Base-by-base conservation (phyloP, 1,140 invertebrate species). In the Aphaenogaster ashmeadi region DNA sequence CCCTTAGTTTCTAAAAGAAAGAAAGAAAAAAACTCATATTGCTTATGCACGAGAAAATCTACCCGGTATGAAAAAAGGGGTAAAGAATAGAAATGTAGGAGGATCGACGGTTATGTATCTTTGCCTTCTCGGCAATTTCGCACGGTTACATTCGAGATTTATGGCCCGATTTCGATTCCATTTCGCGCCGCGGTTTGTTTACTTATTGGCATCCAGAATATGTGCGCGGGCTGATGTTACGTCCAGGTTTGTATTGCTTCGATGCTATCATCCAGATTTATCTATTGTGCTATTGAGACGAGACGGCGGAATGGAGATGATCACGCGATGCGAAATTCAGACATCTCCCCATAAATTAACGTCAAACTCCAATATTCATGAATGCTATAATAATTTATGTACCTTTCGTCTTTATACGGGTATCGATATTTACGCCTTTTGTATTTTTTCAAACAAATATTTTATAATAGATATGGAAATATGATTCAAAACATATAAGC, bases 91-190 rank as follows among this genome's bases (percentile, higher is more conserved):
- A 50, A 85, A 62, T 66, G 47, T 1, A 36, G 0, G 38, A 47
- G 81, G 33, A 75, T 33, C 56, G 38, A 33, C 77, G 38, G 74
- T 79, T 67, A 67, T 66, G 85, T 56, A 80, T 80, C 74, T 86
- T 80, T 80, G 85, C 75, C 33, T 79, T 86, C 74, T 79, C 85
- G 62, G 64, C 85, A 86, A 86, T 79, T 89, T 86, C 79, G 72
- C 71, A 80, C 78, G 54, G 74, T 90, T 86, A 91, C 90, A 89
- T 92, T 85, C 80, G 86, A 91, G 89, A 93, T 93, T 93, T 93
- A 93, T 92, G 89, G 91, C 78, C 88, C 89, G 88, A 93, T 93
- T 92, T 92, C 90, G 88, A 92, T 93, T 93, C 91, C 91, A 93
- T 93, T 93, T 92, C 88, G 87, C 86, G 71, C 86, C 86, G 87